Base-by-base conservation (phyloP, 2,113 vertebrate species). In the Myiopsitta monachus region DNA sequence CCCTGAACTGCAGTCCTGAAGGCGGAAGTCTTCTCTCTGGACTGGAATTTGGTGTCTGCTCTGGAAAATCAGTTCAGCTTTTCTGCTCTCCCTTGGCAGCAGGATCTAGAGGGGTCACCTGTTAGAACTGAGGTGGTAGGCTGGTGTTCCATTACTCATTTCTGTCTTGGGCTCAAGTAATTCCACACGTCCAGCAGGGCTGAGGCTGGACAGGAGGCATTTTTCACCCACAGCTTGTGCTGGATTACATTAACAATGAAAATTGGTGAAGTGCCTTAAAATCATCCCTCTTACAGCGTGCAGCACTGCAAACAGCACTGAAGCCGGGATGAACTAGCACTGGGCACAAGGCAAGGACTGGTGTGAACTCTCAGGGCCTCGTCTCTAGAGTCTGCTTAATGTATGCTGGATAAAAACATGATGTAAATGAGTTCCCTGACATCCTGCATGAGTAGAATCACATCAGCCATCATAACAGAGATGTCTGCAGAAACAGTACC, bases 371-470 rank as follows among this genome's bases (percentile, higher is more conserved):
- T 24, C 3, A 27, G 16, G 80, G 43, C 59, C 43, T 79, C 22
- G 22, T 15, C 70, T 39, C 36, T 22, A 26, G 23, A 44, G 43
- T 27, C 52, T 1, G 0, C 36, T 74, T 89, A 3, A 18, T 1
- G 7, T 21, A 11, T n/a, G 64, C 43, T 39, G 61, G 69, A 51
- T 68, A 36, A 49, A 80, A 74, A 57, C 30, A 31, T 52, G 41
- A 55, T 5, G 0, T 0, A 28, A 30, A 3, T 30, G 18, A 74
- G 7, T 66, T 62, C 63, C 27, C 27, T 22, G 54, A 46, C 30
- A 39, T 6, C 7, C 39, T 2, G 2, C 26, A 36, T 0, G 5
- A 11, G 47, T 41, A 51, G 36, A 82, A n/a, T 69, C 36, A 7
- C 51, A 28, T 46, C 83, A 81, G 69, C 74, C 30, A 49, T 11